A percentile compares a stretch with the other conserved stretches of the same genome.
Conservation (phyloP, 2,888 invertebrate genomes). For the Folsomia manolachei region DNA sequence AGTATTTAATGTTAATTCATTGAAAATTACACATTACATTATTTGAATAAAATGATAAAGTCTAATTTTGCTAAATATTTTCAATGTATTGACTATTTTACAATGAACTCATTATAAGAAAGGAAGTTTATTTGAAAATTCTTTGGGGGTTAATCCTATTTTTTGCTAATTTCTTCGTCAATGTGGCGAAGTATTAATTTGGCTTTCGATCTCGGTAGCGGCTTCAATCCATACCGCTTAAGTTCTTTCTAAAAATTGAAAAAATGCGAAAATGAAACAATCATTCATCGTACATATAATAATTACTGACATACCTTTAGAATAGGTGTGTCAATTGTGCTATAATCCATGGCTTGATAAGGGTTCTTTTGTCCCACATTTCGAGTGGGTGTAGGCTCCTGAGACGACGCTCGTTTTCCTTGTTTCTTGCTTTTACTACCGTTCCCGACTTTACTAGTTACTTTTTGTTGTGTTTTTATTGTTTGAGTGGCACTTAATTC, state of each 20-base stretch:
- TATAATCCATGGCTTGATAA: constrained; percentile 54
- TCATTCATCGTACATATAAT: constrained; percentile 18
- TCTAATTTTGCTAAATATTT: too few relatives aligned
- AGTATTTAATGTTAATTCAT: too few relatives aligned
- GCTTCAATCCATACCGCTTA: constrained; percentile 59
- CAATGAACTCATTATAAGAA: too few relatives aligned
- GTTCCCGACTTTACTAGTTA: not conserved
- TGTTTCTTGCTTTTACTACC: not conserved
- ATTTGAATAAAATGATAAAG: too few relatives aligned
- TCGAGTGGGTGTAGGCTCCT: not conserved
- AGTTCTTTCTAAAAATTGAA: constrained; percentile 57
- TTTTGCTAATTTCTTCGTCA: constrained; percentile 60
- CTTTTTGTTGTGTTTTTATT: not conserved
- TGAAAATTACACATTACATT: too few relatives aligned
- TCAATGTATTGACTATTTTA: too few relatives aligned
- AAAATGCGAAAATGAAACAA: constrained; percentile 1
- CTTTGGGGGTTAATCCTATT: not conserved
- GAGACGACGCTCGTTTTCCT: not conserved
- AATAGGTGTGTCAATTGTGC: constrained; percentile 58
- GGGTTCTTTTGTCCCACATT: not conserved
- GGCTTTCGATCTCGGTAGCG: constrained; percentile 58
- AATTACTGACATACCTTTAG: constrained; percentile 56
- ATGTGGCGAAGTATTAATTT: constrained; percentile 59
- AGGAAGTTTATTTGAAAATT: too few relatives aligned
- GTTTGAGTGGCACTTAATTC: not conserved